A percentile compares a stretch with the other conserved stretches of the same genome.
Evolutionary conservation across 1,140 invertebrate genomes (phyloP).

Genomic region (Elysia chlorotica): DNA sequence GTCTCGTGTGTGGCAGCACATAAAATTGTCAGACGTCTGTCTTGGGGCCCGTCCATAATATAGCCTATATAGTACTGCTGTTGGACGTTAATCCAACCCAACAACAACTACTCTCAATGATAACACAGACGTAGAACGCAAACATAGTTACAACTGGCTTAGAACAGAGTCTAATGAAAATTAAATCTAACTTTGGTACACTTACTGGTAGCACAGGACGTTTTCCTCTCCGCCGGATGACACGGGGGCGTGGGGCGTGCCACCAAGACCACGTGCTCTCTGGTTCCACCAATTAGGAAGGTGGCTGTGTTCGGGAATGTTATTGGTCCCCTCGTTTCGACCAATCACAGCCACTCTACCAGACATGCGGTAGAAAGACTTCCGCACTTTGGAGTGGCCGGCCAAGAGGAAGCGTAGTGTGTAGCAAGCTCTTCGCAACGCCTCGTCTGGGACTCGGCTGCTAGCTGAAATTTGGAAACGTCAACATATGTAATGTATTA

Average conservation of each 20-base stretch:
- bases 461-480: too few relatives aligned
- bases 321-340: constrained; percentile 25
- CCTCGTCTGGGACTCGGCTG: constrained; percentile 29
- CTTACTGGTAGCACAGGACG: constrained; percentile 28
- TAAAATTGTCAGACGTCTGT: too few relatives aligned
- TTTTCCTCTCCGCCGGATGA: constrained; percentile 40
- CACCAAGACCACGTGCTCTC: constrained; percentile 34
- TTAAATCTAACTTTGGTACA: background rate
- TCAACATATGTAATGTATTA: too few relatives aligned
- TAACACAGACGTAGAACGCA: too few relatives aligned
- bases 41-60: too few relatives aligned
- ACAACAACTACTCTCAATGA: too few relatives aligned
- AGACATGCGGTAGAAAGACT: constrained; percentile 36
- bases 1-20: too few relatives aligned
- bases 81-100: too few relatives aligned
- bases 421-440: constrained; percentile 42
- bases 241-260: constrained; percentile 26
- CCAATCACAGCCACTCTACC: constrained; percentile 40
- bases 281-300: constrained; percentile 25
- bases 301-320: constrained; percentile 36
- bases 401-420: constrained; percentile 44
- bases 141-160: too few relatives aligned
- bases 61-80: too few relatives aligned
- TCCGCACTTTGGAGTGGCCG: constrained; percentile 32
- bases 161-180: background rate